A percentile compares a stretch with the other conserved stretches of the same genome.
Conservation (phyloP, 2,113 vertebrate species). For the Aptenodytes forsteri region DNA sequence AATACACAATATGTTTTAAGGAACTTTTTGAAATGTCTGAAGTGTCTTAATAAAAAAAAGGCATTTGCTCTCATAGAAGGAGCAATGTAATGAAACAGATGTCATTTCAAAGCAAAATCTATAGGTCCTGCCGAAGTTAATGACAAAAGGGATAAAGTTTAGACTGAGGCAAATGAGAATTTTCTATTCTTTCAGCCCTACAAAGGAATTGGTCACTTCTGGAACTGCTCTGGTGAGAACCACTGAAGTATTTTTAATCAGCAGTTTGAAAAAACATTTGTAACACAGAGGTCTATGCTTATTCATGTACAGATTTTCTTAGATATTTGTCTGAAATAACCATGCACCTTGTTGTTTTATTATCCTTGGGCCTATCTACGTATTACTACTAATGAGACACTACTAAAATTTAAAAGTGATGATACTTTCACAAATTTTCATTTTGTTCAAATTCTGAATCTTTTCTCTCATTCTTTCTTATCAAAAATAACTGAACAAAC, state of each 20-base stretch:
- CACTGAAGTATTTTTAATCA: background rate
- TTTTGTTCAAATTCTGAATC: background rate
- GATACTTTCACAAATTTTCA: background rate
- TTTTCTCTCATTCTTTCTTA: background rate
- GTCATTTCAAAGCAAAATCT: background rate
- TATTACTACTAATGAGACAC: background rate
- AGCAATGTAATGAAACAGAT: background rate
- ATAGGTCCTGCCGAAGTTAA: background rate
- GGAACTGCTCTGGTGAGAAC: background rate
- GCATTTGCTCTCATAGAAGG: background rate
- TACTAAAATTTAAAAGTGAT: background rate
- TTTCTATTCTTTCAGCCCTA: background rate
- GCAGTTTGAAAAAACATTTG: background rate
- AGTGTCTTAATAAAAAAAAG: background rate
- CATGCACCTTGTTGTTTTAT: background rate
- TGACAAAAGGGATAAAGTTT: background rate
- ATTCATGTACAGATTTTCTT: background rate
- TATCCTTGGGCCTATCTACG: background rate
- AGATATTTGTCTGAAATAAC: background rate
- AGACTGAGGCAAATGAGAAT: background rate
- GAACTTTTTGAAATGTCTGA: background rate
- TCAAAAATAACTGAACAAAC: background rate
- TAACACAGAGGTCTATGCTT: background rate
- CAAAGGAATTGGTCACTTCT: background rate
- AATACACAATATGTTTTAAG: background rate